These are phyloP conservation scores for Avahi laniger DNA, from an alignment of 2,797 vertebrate genomes.

Conservation along the genomic window DNA sequence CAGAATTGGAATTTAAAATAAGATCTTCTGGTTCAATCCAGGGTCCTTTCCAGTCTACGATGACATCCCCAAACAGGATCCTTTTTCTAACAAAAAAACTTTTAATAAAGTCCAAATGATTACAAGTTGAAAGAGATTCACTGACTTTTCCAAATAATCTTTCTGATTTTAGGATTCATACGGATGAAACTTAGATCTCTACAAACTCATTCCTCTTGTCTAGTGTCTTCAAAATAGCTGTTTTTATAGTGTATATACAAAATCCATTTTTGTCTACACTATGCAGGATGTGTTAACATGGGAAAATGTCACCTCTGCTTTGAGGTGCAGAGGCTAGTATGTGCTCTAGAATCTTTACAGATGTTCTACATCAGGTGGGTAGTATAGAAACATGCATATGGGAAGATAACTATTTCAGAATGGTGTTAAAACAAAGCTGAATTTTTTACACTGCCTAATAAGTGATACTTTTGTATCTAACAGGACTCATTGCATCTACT, in stretches of 20 bases:
- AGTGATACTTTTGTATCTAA: not conserved
- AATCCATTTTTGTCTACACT: not conserved
- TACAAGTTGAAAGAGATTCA: not conserved
- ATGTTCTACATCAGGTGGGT: not conserved
- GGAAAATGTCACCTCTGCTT: not conserved
- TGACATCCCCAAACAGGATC: not conserved
- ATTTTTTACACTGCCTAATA: not conserved
- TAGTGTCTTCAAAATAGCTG: not conserved
- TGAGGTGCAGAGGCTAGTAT: not conserved
- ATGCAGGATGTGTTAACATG: not conserved
- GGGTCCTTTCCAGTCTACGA: not conserved
- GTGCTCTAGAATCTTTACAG: not conserved
- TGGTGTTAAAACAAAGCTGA: not conserved
- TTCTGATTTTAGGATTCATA: not conserved
- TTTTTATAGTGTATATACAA: not conserved
- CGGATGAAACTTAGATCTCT: not conserved
- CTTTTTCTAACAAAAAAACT: slow-evolving; percentile 11
- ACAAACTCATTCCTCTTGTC: not conserved
- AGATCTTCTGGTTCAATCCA: not conserved
- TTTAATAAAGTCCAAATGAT: not conserved
- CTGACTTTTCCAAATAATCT: not conserved
- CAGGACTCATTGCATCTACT: not conserved
- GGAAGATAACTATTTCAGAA: not conserved
- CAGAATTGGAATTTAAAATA: not conserved
- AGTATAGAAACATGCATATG: not conserved